Evolutionary conservation across 2,113 vertebrate species (phyloP), one percentile per base, ranked within the genome.

Genomic region (Myotis yumanensis): DNA sequence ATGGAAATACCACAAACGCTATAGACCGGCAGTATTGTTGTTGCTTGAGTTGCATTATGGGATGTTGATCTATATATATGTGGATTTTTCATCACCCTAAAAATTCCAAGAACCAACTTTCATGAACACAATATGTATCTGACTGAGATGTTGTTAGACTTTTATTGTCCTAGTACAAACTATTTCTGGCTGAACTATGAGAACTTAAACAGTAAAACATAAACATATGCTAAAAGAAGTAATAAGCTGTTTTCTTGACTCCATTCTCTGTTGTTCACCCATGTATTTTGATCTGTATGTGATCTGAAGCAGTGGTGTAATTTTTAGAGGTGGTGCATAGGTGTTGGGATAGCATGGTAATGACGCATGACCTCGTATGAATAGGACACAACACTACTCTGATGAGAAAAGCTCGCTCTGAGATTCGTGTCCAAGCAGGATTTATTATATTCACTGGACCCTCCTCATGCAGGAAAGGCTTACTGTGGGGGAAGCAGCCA

Each of bases 361-460:
- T 11, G 12, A 20, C 11, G 0, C 0, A 2, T 11, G 32, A 3
- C 12, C 7, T 75, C 17, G 2, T 7, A 0, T 4, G 30, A 54
- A 25, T 9, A 7, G 57, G 17, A 59, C 15, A 3, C 1, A 5
- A 5, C 0, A 12, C 3, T 4, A 4, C 1, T 12, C 5, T 43
- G 28, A 54, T 2, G 30, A 37, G 59, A 32, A 79, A 11, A 8
- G 3, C 25, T 51, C 69, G 23, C 28, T 93, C 16, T 37, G 40
- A 75, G 28, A 40, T 16, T 4, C 14, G 40, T 40, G 62, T 86
- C 62, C 68, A 64, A 12, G 11, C 30, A 85, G 46, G 35, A 40
- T 54, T 54, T 66, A 11, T 28, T 62, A 14, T 11, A 20, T 72
- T 48, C 23, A 5, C 15, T 9, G 62, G 2, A 51, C 0, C 6